Evolutionary conservation across 2,888 invertebrate genomes (phyloP).

Genomic region (Pedicia rivosa): DNA sequence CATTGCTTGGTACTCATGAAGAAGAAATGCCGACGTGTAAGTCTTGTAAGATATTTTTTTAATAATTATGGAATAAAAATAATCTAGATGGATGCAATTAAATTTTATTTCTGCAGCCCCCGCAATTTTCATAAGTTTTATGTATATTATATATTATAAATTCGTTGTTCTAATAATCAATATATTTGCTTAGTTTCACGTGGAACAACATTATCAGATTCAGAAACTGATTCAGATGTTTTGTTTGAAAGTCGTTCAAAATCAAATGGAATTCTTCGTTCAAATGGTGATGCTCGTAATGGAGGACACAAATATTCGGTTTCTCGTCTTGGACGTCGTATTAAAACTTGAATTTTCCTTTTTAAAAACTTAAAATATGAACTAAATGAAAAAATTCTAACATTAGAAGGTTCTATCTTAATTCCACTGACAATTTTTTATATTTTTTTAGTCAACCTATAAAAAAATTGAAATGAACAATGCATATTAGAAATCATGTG

Average conservation of each 20-base stretch:
- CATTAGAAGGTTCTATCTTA: too few species aligned
- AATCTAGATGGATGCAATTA: too few species aligned
- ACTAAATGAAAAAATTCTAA: too few species aligned
- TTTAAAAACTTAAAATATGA: too few species aligned
- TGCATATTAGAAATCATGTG: too few species aligned
- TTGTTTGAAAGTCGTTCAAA: conserved; percentile 52
- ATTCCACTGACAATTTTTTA: too few species aligned
- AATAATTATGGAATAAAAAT: not conserved
- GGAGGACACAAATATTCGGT: conserved; percentile 19
- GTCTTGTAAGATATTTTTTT: conserved; percentile 10
- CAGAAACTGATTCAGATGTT: conserved; percentile 74
- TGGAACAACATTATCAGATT: conserved; percentile 48
- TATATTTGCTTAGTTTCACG: conserved; percentile 21
- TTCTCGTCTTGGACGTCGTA: conserved; percentile 27
- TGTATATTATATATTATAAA: conserved; percentile 1
- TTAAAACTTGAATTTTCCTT: conserved; percentile 23
- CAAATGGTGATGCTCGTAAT: conserved; percentile 14
- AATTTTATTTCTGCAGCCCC: too few species aligned
- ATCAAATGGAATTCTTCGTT: conserved; percentile 19
- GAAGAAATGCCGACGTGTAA: conserved; percentile 37
- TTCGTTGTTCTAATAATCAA: conserved; percentile 6
- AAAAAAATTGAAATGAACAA: too few species aligned
- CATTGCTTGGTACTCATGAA: conserved; percentile 50
- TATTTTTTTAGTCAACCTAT: too few species aligned
- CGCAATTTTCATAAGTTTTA: conserved; percentile 1